These are phyloP conservation scores for Rhineura floridana DNA, from an alignment of 2,113 vertebrate genomes.

Conservation along the genomic window DNA sequence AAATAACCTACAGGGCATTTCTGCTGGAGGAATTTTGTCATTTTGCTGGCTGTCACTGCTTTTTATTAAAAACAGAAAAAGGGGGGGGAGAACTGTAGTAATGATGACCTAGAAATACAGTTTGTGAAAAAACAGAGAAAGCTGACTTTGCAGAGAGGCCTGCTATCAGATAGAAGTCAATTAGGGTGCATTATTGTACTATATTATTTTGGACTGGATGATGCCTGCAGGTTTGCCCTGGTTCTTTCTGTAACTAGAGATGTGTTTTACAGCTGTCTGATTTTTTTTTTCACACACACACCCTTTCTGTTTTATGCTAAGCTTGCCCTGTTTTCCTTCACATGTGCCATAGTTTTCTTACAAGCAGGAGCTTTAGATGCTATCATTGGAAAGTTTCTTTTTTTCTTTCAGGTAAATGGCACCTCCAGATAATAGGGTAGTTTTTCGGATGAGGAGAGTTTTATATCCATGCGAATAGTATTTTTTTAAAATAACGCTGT, in stretches of 20 bases:
- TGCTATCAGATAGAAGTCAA: conserved; percentile 46
- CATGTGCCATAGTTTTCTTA: conserved; percentile 24
- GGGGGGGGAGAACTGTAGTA: background rate
- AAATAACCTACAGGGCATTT: background rate
- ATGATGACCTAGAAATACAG: conserved; percentile 1
- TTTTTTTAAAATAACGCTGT: background rate
- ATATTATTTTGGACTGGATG: conserved; percentile 38
- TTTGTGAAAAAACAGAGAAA: background rate
- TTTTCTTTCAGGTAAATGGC: background rate
- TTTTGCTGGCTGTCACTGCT: background rate
- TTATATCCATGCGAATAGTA: background rate
- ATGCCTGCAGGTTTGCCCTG: conserved; percentile 48
- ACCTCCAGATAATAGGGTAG: background rate
- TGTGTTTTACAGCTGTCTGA: conserved; percentile 20
- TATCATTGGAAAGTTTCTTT: conserved; percentile 45
- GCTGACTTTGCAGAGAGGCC: background rate
- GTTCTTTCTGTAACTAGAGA: conserved; percentile 52
- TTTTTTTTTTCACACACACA: background rate
- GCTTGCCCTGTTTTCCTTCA: conserved; percentile 63
- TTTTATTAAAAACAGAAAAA: background rate
- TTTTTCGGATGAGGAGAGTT: background rate
- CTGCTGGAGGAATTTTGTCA: background rate
- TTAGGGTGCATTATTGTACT: conserved; percentile 31
- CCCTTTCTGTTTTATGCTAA: conserved; percentile 35
- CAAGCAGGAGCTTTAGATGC: conserved; percentile 57